Base-by-base conservation (phyloP, 2,797 vertebrate genomes). In the Sebastes matsubarae region DNA sequence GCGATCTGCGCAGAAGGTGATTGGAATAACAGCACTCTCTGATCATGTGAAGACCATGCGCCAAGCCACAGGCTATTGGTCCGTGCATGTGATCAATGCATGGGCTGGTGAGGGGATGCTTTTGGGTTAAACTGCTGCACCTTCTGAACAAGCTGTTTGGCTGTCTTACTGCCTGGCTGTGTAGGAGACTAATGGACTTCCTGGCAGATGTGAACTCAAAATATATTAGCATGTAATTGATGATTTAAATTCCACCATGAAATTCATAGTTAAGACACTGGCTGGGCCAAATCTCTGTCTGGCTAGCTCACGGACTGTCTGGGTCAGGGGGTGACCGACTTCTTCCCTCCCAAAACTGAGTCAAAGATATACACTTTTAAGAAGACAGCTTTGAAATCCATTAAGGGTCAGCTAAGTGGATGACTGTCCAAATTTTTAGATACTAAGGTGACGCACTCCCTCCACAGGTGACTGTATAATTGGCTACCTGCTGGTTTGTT, bases 391-490 rank as follows among this genome's bases (percentile, higher is more conserved):
- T 22, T 29, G 4, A 46, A 55, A 66, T 55, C 8, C 54, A 22
- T 22, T 72, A 4, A 52, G 57, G 18, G 64, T 73, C 36, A 54
- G 12, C 30, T 32, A 54, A 54, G 32, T 72, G 50, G 63, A 70
- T 30, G 27, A 60, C 13, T 4, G 13, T 55, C 66, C 34, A 50
- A 2, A 16, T 50, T 46, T 59, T 8, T 50, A 11, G 34, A 30
- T 8, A 7, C 30, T 60, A 14, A 8, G 3, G 7, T 52, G 25
- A 54, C 1, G 4, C 16, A 1, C 36, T 70, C 22, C 32, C 70
- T 74, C 71, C 34, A 57, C 58, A 81, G 65, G 59, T 72, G 60
- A 30, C 16, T 20, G 57, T 29, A 38, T 73, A 38, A 74, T 54
- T 66, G 66, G 66, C 46, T 46, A 13, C 71, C 66, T n/a, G 57